These are phyloP conservation scores for Dicyrtoma fusca DNA, from an alignment of 2,888 invertebrate species.

Conservation along the genomic window DNA sequence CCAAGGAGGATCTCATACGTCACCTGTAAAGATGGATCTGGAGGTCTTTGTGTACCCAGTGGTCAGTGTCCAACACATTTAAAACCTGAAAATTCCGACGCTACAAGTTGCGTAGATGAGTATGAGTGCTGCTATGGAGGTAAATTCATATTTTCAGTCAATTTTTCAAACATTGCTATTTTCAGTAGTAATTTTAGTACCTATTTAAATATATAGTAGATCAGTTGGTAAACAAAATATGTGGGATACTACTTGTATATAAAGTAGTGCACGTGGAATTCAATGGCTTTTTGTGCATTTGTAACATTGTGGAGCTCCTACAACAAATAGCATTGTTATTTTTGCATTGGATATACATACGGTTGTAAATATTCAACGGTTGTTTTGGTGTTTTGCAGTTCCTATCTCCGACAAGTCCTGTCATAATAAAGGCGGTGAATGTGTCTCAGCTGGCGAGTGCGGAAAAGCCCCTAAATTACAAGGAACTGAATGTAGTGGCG, in stretches of 20 bases:
- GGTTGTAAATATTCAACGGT: too few relatives aligned
- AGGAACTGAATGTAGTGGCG: conserved; percentile 46
- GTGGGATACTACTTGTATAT: too few relatives aligned
- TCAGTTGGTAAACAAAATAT: too few relatives aligned
- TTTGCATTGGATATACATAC: too few relatives aligned
- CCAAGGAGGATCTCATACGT: conserved; percentile 32
- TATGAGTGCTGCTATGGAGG: conserved; percentile 53
- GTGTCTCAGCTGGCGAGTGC: conserved; percentile 35
- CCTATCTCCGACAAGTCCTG: conserved; percentile 47
- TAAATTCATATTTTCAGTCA: conserved; percentile 31
- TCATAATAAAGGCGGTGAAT: conserved; percentile 49
- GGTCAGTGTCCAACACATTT: conserved; percentile 46
- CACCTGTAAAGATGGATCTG: conserved; percentile 52
- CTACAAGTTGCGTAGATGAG: conserved; percentile 43
- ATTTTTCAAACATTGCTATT: too few relatives aligned
- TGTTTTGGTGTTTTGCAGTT: conserved; percentile 31
- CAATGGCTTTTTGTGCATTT: too few relatives aligned
- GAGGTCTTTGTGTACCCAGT: conserved; percentile 49
- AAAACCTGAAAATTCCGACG: conserved; percentile 33
- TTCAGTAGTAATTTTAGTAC: too few relatives aligned
- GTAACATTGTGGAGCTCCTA: too few relatives aligned
- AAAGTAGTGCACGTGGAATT: too few relatives aligned
- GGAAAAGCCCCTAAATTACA: conserved; percentile 41
- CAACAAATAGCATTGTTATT: too few relatives aligned
- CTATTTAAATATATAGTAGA: too few relatives aligned